Evolutionary conservation across 2,797 vertebrate species (phyloP), one percentile per base, ranked within the genome.

Genomic region (Erethizon dorsatum): DNA sequence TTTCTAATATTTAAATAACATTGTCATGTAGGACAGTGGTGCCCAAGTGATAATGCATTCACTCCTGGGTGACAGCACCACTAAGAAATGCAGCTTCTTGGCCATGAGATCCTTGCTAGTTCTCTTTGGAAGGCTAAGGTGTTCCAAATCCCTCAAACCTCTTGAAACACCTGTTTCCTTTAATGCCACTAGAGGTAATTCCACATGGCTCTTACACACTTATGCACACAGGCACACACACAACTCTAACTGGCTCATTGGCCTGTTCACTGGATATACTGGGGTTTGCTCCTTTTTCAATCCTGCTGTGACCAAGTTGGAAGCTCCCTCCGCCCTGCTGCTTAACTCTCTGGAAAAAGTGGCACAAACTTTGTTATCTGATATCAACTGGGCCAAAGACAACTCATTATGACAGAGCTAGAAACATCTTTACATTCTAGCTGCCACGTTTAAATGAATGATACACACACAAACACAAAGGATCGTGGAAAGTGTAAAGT

Each of bases 81-180:
- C 94, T 75, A 57, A 95, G 59, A 80, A 84, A 17, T 6, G 15
- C 56, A 59, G 82, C 54, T 80, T 80, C 69, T 61, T 50, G 52
- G 83, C 82, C 28, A 69, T 4, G 9, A 59, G 56, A 22, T 11
- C 75, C 83, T 80, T 10, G 59, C 56, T 52, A 41, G 50, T 52
- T 92, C 65, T 37, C 82, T 54, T 9, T 75, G 69, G 52, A 84
- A 88, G 13, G 54, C 73, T 28, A 57, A 59, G 41, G 11, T n/a
- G 37, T 45, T 67, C 85, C 90, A 86, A n/a, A 88, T 73, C 82
- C n/a, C 69, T 75, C 92, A n/a, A 31, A 86, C 28, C 50, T 90
- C 77, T 65, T 80, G 56, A 90, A 83, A 90, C 59, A 93, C 82
- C 65, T 93, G 79, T 59, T 56, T 79, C 47, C 67, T 88, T 59